A percentile compares a stretch with the other conserved stretches of the same genome.
These are phyloP conservation scores for Rhamphomyia laevipes DNA, from an alignment of 2,888 invertebrate species.

Conservation along the genomic window DNA sequence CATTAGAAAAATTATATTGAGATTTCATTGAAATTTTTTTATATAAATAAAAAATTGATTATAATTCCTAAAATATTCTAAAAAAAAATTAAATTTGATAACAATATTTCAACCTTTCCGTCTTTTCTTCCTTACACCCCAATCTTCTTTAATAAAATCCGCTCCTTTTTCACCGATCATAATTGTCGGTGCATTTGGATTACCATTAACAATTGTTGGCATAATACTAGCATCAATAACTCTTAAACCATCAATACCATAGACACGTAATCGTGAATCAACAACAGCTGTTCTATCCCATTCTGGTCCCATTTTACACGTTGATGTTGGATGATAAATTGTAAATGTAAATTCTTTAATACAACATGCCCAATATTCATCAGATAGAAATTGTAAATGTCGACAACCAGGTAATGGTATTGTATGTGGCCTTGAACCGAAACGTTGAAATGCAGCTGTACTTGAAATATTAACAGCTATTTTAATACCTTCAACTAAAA, in stretches of 20 bases:
- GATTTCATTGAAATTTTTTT: too few species aligned
- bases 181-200: constrained; percentile 79
- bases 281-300: constrained; percentile 68
- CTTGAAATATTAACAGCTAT: constrained; percentile 70
- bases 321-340: constrained; percentile 76
- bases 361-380: constrained; percentile 80
- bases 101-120: too few species aligned
- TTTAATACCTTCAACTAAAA: constrained; percentile 72
- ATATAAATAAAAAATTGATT: too few species aligned
- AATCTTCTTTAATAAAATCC: constrained; percentile 81
- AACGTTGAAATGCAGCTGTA: constrained; percentile 66
- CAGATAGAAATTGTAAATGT: constrained; percentile 56
- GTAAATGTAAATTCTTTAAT: constrained; percentile 70
- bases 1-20: too few species aligned
- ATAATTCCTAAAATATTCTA: too few species aligned
- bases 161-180: constrained; percentile 87
- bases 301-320: constrained; percentile 77
- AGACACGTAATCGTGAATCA: constrained; percentile 62
- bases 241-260: constrained; percentile 63
- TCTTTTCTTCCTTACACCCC: constrained; percentile 39
- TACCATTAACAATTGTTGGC: constrained; percentile 80
- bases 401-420: constrained; percentile 76
- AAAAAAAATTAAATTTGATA: too few species aligned
- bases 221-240: constrained; percentile 80
- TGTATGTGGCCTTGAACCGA: constrained; percentile 64